These are phyloP conservation scores for Mythimna loreyi DNA, from an alignment of 2,888 invertebrate genomes.

Conservation along the genomic window DNA sequence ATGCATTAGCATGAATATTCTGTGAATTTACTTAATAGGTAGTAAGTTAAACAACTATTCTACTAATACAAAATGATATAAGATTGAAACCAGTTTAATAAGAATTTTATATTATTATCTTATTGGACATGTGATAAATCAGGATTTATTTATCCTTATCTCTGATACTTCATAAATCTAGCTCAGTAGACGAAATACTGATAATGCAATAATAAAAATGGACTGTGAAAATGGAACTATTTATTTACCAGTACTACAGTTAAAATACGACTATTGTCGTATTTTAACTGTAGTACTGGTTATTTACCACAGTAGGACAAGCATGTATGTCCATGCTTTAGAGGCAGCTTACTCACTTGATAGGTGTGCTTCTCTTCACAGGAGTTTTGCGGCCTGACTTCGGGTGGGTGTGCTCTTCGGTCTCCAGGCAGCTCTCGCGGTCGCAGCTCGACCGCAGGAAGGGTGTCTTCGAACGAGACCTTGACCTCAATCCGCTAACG, in stretches of 20 bases:
- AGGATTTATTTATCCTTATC: constrained; percentile 40
- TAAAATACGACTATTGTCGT: too few species aligned
- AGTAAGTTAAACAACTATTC: neutral
- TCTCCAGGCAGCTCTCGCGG: constrained; percentile 89
- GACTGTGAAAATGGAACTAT: neutral
- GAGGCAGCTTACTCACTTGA: constrained; percentile 82
- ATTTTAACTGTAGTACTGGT: too few species aligned
- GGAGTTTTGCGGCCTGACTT: constrained; percentile 89
- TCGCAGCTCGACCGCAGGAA: constrained; percentile 91
- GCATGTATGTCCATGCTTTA: too few species aligned
- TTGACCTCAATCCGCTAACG: constrained; percentile 91
- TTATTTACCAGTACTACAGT: neutral
- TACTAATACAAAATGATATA: neutral
- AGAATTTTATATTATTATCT: constrained; percentile 11
- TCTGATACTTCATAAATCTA: constrained; percentile 9
- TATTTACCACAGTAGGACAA: too few species aligned
- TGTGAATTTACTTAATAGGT: constrained; percentile 12
- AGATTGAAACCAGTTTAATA: neutral
- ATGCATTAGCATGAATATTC: neutral
- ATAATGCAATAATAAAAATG: neutral
- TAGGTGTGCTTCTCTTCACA: constrained; percentile 85
- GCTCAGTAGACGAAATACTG: constrained; percentile 1
- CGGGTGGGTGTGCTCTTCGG: constrained; percentile 88
- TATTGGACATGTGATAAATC: constrained; percentile 31
- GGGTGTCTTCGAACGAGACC: constrained; percentile 94